Evolutionary conservation across 2,888 invertebrate genomes (phyloP), one percentile per base, ranked within the genome.

Genomic region (Nyleta sp.): DNA sequence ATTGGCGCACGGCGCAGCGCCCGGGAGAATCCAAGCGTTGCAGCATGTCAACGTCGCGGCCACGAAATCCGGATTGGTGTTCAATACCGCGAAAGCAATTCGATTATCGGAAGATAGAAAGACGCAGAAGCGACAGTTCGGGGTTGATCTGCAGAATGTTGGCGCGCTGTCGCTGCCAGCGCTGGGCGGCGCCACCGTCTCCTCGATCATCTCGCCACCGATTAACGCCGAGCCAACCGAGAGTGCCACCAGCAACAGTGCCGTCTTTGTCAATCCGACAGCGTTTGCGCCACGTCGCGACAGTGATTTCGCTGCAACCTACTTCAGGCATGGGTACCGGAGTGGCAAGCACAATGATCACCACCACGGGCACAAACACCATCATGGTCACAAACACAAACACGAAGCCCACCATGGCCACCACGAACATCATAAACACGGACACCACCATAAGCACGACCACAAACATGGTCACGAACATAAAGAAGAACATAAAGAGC

Each of bases 321-420:
- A 76, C 33, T 78, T 59, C 22, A 46, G 67, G 4, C 57, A 44
- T 1, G 59, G 57, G 17, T 65, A 18, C 20, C 70, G 71, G 1
- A 22, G 42, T 2, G 67, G 57, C 22, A 65, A 64, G 15, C 62
- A 78, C 13, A 87, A 88, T 33, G 81, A 82, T 84, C 85, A 88
- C 22, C 80, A 84, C 28, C 80, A 83, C 44, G 80, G 78, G 1
- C 85, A 84, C 60, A 75, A 80, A 6, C 85, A 85, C 55, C 71
- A 83, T 15, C 87, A 87, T 28, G 80, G 82, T 82, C 85, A 88
- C 20, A 84, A 88, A 35, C 88, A 89, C 17, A 86, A 88, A 71
- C 86, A 86, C 46, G 60, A 81, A 2, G 81, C 84, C 38, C 72
- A 84, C 11, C 88, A 87, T 28, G 81, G 80, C 82, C 85, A 88